A percentile compares a stretch with the other conserved stretches of the same genome.
These are phyloP conservation scores for Eurois occulta DNA, from an alignment of 2,888 invertebrate species.

Conservation along the genomic window DNA sequence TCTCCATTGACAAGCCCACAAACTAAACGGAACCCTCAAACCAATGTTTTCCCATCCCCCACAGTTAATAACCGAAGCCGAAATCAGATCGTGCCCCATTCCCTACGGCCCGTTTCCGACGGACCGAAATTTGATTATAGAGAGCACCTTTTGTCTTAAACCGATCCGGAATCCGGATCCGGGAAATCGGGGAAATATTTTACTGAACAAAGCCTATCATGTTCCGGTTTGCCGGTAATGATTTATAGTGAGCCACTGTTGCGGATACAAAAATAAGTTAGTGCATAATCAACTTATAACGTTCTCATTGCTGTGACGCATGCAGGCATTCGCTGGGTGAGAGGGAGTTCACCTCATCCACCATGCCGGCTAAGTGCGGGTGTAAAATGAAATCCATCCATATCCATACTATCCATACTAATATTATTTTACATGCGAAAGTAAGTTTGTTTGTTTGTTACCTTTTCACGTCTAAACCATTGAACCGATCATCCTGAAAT, in stretches of 20 bases:
- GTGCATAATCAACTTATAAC: background rate
- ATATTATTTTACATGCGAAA: too few relatives aligned
- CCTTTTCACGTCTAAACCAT: too few relatives aligned
- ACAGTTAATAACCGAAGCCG: constrained; percentile 24
- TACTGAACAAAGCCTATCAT: constrained; percentile 12
- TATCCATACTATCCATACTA: too few relatives aligned
- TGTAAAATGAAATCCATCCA: too few relatives aligned
- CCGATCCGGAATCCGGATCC: constrained; percentile 3
- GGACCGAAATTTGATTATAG: constrained; percentile 35
- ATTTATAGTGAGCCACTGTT: background rate
- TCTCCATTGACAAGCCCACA: constrained; percentile 4
- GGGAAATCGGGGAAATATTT: background rate
- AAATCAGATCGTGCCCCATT: constrained; percentile 39
- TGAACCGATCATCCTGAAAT: too few relatives aligned
- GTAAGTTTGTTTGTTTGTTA: too few relatives aligned
- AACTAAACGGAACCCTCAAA: constrained; percentile 23
- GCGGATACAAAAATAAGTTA: background rate
- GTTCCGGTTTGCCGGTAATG: background rate
- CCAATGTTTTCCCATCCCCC: constrained; percentile 31
- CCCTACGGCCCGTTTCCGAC: constrained; percentile 20
- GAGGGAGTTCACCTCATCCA: too few relatives aligned
- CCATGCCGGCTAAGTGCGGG: too few relatives aligned
- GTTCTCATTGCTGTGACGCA: background rate
- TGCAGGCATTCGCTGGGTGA: too few relatives aligned
- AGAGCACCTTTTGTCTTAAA: constrained; percentile 46